Conservation (phyloP, 2,888 invertebrate genomes). For the Ypsolopha sequella region DNA sequence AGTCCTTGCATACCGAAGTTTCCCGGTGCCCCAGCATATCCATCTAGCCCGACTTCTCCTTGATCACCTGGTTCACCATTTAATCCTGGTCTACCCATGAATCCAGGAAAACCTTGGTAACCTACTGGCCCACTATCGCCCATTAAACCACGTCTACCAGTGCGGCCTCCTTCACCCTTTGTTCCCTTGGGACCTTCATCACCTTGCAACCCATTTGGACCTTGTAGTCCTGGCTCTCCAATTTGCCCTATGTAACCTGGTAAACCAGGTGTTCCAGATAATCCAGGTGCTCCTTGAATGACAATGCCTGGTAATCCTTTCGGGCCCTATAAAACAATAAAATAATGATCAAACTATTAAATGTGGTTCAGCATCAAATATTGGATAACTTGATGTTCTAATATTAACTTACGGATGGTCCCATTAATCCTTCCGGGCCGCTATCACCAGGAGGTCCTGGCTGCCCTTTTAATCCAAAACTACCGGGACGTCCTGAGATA, state of each 20-base stretch:
- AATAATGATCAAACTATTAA: background rate
- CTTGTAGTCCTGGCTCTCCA: constrained; percentile 63
- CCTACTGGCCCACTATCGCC: constrained; percentile 56
- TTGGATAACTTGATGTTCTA: background rate
- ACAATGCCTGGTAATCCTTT: constrained; percentile 46
- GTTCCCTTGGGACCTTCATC: constrained; percentile 15
- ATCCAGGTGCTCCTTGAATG: constrained; percentile 76
- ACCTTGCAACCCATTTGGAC: constrained; percentile 49
- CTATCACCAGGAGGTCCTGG: constrained; percentile 64
- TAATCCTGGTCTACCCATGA: constrained; percentile 32
- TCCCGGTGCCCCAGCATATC: constrained; percentile 75
- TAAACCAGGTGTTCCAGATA: constrained; percentile 80
- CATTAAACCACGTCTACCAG: constrained; percentile 70
- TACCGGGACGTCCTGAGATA: constrained; percentile 53
- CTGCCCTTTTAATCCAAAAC: constrained; percentile 46
- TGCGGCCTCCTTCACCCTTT: constrained; percentile 44
- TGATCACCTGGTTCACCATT: constrained; percentile 47
- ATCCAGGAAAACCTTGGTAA: constrained; percentile 51
- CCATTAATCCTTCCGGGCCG: constrained; percentile 71
- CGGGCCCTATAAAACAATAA: constrained; percentile 37
- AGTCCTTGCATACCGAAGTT: constrained; percentile 80
- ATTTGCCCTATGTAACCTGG: constrained; percentile 63
- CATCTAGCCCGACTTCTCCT: constrained; percentile 54
- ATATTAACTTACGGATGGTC: constrained; percentile 56
- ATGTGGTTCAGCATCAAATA: background rate